Conservation (phyloP, 2,113 vertebrate genomes). For the Dolichallabes microphthalmus region DNA sequence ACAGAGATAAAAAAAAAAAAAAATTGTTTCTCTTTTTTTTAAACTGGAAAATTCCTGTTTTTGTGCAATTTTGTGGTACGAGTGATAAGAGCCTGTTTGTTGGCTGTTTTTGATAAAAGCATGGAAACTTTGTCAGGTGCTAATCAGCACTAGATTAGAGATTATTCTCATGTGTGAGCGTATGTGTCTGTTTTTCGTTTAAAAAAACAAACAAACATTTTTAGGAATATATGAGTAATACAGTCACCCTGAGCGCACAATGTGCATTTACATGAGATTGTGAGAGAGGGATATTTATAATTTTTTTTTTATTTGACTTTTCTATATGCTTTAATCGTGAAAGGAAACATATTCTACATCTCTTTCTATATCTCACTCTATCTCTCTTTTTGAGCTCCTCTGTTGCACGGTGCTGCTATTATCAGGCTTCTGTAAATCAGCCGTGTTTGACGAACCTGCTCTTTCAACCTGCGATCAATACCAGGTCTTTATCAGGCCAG, state of each 20-base stretch:
- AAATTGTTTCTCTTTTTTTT: conserved; percentile 66
- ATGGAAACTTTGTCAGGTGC: conserved; percentile 83
- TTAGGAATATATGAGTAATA: conserved; percentile 35
- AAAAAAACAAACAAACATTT: neutral
- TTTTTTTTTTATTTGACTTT: neutral
- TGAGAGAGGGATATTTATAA: conserved; percentile 15
- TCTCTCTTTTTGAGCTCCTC: conserved; percentile 60
- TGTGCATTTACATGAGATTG: neutral
- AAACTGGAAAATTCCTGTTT: conserved; percentile 77
- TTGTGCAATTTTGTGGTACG: conserved; percentile 74
- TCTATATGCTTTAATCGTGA: neutral
- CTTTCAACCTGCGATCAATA: conserved; percentile 82
- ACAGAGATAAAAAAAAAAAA: conserved; percentile 73
- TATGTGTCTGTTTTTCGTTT: conserved; percentile 45
- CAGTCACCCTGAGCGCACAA: neutral
- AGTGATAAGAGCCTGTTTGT: conserved; percentile 74
- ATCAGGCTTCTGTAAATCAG: conserved; percentile 78
- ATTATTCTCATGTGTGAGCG: conserved; percentile 63
- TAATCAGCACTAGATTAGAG: conserved; percentile 80
- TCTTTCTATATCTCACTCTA: conserved; percentile 41
- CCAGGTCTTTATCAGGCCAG: conserved; percentile 76
- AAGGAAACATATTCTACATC: conserved; percentile 52
- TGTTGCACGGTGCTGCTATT: conserved; percentile 71
- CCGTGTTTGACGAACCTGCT: conserved; percentile 80
- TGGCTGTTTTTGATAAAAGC: conserved; percentile 76